phyloP scores from a whole-genome alignment of 2,888 invertebrate species.

The Silvanus unidentatus region DNA sequence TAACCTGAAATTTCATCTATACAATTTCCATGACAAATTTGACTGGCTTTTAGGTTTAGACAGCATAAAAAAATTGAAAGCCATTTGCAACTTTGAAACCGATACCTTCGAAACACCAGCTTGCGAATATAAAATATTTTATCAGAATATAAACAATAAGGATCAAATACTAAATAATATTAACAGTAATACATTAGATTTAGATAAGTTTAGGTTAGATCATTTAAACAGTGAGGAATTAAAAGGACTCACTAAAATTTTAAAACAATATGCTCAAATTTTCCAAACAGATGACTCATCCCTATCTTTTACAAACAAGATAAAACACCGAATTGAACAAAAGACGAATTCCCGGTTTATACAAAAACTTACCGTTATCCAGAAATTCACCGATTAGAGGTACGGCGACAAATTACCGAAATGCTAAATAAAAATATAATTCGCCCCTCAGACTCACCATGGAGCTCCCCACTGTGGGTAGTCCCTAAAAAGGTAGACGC shows the following conservation, averaged over 20 bases:
- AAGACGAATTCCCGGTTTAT: constrained; percentile 18
- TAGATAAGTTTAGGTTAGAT: constrained; percentile 1
- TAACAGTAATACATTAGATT: too few species aligned
- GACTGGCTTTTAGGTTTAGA: too few species aligned
- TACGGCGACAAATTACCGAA: constrained; percentile 19
- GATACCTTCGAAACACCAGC: too few species aligned
- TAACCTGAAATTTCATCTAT: too few species aligned
- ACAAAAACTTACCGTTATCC: constrained; percentile 24
- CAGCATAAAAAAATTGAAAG: too few species aligned
- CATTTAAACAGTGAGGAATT: constrained; percentile 27
- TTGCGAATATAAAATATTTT: too few species aligned
- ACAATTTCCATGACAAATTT: too few species aligned
- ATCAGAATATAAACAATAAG: too few species aligned
- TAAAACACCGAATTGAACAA: constrained; percentile 29
- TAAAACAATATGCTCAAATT: constrained; percentile 19
- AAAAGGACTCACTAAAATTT: constrained; percentile 15
- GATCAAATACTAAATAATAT: too few species aligned
- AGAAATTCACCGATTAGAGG: constrained; percentile 22
- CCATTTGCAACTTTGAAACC: too few species aligned
- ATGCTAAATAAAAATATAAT: constrained; percentile 20
- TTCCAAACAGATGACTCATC: constrained; percentile 21
- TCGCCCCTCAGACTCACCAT: constrained; percentile 15
- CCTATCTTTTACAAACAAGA: constrained; percentile 24
- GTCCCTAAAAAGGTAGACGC: constrained; percentile 23
- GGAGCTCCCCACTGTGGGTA: constrained; percentile 21